Percentiles rank a stretch among this genome's conserved stretches.
Conservation (phyloP, 2,888 invertebrate genomes). For the Andrena camellia region DNA sequence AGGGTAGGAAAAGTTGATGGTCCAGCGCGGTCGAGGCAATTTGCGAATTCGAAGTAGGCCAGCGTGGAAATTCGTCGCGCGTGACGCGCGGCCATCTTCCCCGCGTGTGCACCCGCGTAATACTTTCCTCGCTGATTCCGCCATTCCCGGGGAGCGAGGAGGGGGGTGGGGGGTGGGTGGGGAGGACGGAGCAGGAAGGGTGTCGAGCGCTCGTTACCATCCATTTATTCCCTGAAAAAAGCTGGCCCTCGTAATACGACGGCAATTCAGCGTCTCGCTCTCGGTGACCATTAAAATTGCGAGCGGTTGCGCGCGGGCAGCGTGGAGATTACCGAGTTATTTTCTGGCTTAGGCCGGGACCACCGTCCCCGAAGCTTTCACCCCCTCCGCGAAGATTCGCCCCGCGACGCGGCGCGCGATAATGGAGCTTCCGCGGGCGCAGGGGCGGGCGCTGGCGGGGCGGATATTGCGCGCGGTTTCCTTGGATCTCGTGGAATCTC, state of each 20-base stretch:
- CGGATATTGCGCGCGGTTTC: slow-evolving; percentile 30
- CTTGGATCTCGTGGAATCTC: slow-evolving; percentile 30
- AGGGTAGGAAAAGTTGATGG: slow-evolving; percentile 22
- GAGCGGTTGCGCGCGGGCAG: slow-evolving; percentile 34
- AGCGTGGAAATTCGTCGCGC: slow-evolving; percentile 16
- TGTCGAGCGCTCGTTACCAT: slow-evolving; percentile 19
- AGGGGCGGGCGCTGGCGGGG: neutral
- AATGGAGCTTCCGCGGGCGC: slow-evolving; percentile 39
- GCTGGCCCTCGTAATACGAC: slow-evolving; percentile 5
- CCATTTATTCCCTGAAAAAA: slow-evolving; percentile 31
- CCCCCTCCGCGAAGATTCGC: neutral
- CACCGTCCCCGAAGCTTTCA: neutral
- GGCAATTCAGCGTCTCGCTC: neutral
- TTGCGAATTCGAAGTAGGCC: slow-evolving; percentile 30
- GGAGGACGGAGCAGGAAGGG: neutral
- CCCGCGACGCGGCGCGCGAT: slow-evolving; percentile 8
- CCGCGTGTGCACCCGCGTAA: neutral
- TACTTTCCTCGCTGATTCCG: slow-evolving; percentile 4
- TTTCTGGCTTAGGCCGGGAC: slow-evolving; percentile 21
- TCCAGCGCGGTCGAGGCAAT: slow-evolving; percentile 29
- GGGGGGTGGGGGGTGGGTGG: no score
- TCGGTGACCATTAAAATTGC: slow-evolving; percentile 43
- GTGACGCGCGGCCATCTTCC: slow-evolving; percentile 5
- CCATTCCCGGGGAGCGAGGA: neutral
- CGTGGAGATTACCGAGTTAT: slow-evolving; percentile 53